These are phyloP conservation scores for Deroplatys truncata DNA, from an alignment of 2,888 invertebrate species.

Conservation along the genomic window DNA sequence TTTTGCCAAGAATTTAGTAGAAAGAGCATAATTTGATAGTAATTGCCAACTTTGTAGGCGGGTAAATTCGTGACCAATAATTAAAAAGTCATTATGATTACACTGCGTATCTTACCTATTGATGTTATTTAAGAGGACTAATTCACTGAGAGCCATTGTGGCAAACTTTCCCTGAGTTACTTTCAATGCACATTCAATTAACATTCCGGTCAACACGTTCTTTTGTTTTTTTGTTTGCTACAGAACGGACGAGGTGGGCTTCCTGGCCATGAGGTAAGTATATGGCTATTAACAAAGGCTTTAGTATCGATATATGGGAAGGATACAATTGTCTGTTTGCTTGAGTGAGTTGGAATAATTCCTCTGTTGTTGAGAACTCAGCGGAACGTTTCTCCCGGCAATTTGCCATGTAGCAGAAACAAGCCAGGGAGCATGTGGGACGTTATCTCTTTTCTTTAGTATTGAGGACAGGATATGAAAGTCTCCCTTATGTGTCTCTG, in stretches of 20 bases:
- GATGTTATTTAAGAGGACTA: too few relatives aligned
- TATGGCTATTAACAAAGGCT: background rate
- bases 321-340: slow-evolving; percentile 3
- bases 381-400: background rate
- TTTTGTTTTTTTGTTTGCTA: background rate
- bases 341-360: slow-evolving; percentile 16
- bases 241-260: background rate
- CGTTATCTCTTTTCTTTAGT: background rate
- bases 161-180: background rate
- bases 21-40: too few relatives aligned
- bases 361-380: slow-evolving; percentile 2
- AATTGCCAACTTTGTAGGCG: too few relatives aligned
- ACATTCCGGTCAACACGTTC: background rate
- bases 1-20: too few relatives aligned
- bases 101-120: too few relatives aligned
- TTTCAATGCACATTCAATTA: background rate
- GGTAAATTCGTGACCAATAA: too few relatives aligned
- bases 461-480: slow-evolving; percentile 28
- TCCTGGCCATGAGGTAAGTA: background rate
- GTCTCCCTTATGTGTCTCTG: background rate
- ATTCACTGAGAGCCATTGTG: background rate
- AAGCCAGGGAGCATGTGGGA: slow-evolving; percentile 1
- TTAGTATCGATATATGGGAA: background rate
- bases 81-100: too few relatives aligned
- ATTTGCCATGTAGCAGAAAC: background rate